Base-by-base conservation (phyloP, 1,140 invertebrate species). In the Semibalanus balanoides region DNA sequence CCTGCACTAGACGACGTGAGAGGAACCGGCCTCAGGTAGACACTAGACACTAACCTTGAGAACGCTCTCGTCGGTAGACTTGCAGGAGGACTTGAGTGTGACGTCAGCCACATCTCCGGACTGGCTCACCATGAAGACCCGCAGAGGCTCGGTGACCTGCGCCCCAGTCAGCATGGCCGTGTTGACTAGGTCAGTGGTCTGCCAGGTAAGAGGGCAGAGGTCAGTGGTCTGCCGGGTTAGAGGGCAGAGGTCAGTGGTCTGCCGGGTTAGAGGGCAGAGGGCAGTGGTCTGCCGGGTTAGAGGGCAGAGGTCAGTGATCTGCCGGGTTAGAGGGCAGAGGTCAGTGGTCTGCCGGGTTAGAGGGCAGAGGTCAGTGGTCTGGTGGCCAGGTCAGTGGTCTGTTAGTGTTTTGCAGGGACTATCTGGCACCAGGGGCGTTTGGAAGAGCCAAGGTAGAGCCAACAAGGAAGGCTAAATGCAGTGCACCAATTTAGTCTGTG, bases 81-180 rank as follows among this genome's bases (percentile, higher is more conserved):
- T 91, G 84, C 96, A 99, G 40, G 93, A 95, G 73, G 94, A 93
- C 83, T 97, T 93, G n/a, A 95, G 85, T 22, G 96, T 97, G 72
- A 98, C 94, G 84, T 98, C 96, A 76, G 93, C 93, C 0, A 97
- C 91, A 84, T 93, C 93, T 31, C 95, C 95, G 0, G 92, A 91
- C 82, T 96, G 93, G 43, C 92, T 95, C 0, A 98, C 94, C 78
- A 96, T 94, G 82, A 96, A 94, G 71, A 99, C 92, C 84, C 95
- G 94, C 91, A 99, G 93, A 9, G 94, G 92, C 80, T 95, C 93
- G 3, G 93, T 94, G 75, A 97, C 93, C 85, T 96, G 94, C 51
- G 91, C 89, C 0, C 95, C 95, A 0, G 95, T 97, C 79, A 99
- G 85, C 76, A 97, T 92, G 0, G 96, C 96, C 3, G 94, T 96